Percentiles rank a stretch among this genome's conserved stretches.
These are phyloP conservation scores for Dufourea novaeangliae DNA, from an alignment of 1,140 invertebrate genomes.

Conservation along the genomic window DNA sequence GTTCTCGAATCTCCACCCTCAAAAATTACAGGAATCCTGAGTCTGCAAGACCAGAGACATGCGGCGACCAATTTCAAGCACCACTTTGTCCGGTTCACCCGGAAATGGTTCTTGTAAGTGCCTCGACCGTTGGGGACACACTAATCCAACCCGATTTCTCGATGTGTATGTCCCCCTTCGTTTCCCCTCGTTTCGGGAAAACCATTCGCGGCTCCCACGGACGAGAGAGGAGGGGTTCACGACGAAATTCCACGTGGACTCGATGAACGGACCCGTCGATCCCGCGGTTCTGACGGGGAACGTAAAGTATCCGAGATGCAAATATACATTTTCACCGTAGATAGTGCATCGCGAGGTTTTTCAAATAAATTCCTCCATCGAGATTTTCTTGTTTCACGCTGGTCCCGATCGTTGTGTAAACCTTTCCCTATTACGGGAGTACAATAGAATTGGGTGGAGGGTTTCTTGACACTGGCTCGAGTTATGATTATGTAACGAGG, in stretches of 20 bases:
- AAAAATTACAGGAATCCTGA: background rate
- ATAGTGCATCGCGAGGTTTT: background rate
- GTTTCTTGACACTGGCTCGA: background rate
- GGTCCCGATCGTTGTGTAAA: background rate
- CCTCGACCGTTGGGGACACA: background rate
- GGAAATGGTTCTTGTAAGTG: background rate
- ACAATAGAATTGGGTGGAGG: background rate
- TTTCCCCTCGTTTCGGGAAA: background rate
- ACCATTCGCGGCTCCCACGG: background rate
- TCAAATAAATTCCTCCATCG: background rate
- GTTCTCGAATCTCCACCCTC: background rate
- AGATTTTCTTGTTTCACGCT: background rate
- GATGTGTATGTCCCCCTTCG: background rate
- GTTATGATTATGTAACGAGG: background rate
- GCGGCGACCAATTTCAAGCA: background rate
- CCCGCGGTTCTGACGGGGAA: background rate
- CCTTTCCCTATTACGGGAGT: background rate
- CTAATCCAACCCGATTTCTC: conserved; percentile 2
- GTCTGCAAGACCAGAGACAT: background rate
- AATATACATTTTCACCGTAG: background rate
- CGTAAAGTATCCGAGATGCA: background rate
- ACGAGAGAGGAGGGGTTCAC: background rate
- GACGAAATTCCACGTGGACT: background rate
- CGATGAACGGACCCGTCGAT: background rate
- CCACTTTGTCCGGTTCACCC: background rate